phyloP scores from a whole-genome alignment of 2,888 invertebrate genomes.

The Dynastes maya region DNA sequence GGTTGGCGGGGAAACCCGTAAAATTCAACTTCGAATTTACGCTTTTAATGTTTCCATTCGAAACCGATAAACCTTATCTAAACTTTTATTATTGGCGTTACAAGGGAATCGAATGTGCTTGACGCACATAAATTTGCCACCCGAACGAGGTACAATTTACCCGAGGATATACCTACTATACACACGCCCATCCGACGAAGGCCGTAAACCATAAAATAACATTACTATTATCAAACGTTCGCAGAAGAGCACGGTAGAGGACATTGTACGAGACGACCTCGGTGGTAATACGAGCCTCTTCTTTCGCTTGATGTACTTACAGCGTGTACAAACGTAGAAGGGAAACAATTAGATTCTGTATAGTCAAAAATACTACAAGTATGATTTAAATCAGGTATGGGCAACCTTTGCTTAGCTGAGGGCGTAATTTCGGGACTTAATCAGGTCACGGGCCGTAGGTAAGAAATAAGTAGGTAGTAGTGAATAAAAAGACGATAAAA shows the following conservation, averaged over 20 bases:
- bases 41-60: conserved; percentile 48
- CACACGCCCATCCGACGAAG: neutral
- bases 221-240: conserved; percentile 6
- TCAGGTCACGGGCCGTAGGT: too few relatives aligned
- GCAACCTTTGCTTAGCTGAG: too few relatives aligned
- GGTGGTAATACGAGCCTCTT: too few relatives aligned
- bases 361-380: too few relatives aligned
- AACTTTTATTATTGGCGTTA: conserved; percentile 49
- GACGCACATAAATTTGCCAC: conserved; percentile 29
- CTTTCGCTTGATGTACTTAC: too few relatives aligned
- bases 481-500: too few relatives aligned
- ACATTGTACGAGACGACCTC: too few relatives aligned
- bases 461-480: too few relatives aligned
- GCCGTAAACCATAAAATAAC: conserved; percentile 2
- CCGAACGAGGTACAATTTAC: conserved; percentile 5
- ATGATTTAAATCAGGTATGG: too few relatives aligned
- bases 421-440: too few relatives aligned
- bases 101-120: conserved; percentile 39
- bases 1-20: conserved; percentile 22
- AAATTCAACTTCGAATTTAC: conserved; percentile 42
- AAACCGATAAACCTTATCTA: conserved; percentile 49
- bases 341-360: too few relatives aligned
- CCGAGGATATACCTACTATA: neutral
- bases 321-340: too few relatives aligned
- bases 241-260: neutral